phyloP scores from a whole-genome alignment of 2,888 invertebrate species.

The Hanleya hanleyi region DNA sequence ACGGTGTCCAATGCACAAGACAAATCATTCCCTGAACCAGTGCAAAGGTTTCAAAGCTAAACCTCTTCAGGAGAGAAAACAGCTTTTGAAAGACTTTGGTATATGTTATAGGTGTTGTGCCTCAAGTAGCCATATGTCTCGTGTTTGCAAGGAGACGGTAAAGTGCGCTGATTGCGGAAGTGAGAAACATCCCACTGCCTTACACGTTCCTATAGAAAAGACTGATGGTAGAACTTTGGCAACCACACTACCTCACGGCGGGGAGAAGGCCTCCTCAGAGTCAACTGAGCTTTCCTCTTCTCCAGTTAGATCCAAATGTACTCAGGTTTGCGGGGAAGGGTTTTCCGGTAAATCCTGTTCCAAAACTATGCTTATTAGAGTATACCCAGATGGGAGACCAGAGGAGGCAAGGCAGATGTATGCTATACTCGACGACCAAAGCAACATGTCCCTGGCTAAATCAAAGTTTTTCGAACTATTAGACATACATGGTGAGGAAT shows the following conservation, averaged over 20 bases:
- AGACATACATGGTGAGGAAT: not conserved
- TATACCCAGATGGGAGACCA: constrained; percentile 23
- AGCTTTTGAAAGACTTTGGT: constrained; percentile 22
- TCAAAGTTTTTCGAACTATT: constrained; percentile 34
- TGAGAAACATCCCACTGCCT: not conserved
- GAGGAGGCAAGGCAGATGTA: constrained; percentile 20
- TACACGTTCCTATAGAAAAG: not conserved
- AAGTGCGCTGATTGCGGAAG: constrained; percentile 9
- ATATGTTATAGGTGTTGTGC: constrained; percentile 33
- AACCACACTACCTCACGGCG: not conserved
- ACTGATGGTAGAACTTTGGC: too few species aligned
- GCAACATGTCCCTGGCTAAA: constrained; percentile 32
- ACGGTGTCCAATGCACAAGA: constrained; percentile 20
- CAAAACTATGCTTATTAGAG: constrained; percentile 34
- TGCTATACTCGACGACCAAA: constrained; percentile 40
- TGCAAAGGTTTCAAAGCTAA: constrained; percentile 20
- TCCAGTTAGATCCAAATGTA: too few species aligned
- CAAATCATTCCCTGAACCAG: constrained; percentile 20
- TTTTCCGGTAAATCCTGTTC: constrained; percentile 38
- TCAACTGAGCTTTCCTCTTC: too few species aligned
- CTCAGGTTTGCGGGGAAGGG: constrained; percentile 24
- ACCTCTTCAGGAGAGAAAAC: constrained; percentile 21
- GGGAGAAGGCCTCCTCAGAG: too few species aligned
- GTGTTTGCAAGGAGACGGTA: not conserved
- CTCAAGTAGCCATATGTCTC: not conserved